phyloP scores from a whole-genome alignment of 92 coral and sea anemone species.

The Pocillopora meandrina region DNA sequence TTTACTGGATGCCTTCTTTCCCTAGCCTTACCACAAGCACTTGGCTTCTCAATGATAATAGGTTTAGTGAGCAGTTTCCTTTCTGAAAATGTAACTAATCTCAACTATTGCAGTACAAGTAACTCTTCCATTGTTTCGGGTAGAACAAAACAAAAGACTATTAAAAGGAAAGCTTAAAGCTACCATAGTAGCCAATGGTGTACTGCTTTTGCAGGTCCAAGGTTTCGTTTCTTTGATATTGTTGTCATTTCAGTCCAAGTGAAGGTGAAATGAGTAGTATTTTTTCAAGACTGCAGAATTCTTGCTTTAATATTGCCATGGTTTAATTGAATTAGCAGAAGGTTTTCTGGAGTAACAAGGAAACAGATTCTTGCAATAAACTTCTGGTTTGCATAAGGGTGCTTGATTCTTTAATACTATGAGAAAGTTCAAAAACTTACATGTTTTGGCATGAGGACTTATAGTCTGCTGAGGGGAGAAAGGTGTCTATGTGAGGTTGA shows the following conservation, averaged over 20 bases:
- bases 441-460: no score
- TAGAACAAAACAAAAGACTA: background rate
- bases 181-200: constrained; percentile 7
- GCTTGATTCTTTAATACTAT: no score
- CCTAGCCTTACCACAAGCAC: constrained; percentile 7
- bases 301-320: no score
- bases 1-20: constrained; percentile 25
- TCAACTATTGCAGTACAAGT: background rate
- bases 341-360: no score
- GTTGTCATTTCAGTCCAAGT: background rate
- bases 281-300: background rate
- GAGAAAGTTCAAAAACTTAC: no score
- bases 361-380: no score
- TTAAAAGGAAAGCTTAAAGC: background rate
- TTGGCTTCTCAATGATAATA: background rate
- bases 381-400: no score
- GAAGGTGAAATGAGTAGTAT: no score
- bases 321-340: no score
- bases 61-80: constrained; percentile 3
- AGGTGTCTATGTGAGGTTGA: no score
- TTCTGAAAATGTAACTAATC: background rate
- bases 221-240: background rate
- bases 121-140: constrained; percentile 13
- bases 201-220: constrained; percentile 1
- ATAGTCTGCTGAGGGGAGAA: no score